Evolutionary conservation across 1,140 invertebrate species (phyloP).

Genomic region (Dendrolimus punctatus): DNA sequence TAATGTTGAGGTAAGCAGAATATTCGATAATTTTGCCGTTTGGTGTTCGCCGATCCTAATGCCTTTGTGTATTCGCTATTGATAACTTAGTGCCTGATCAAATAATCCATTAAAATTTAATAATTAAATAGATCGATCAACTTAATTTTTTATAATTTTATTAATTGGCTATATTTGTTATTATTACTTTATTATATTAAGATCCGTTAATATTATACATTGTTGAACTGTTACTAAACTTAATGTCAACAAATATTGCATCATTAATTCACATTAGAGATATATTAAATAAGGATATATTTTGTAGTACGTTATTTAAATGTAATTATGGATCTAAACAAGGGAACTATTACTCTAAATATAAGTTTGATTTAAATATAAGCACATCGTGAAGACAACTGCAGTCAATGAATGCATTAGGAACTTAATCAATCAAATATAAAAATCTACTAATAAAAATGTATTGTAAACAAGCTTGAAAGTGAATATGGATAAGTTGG

Average conservation of each 20-base stretch:
- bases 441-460: too few species aligned
- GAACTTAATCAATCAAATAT: too few species aligned
- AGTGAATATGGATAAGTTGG: too few species aligned
- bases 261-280: not conserved
- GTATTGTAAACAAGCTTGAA: too few species aligned
- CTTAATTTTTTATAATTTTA: too few species aligned
- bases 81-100: conserved; percentile 6
- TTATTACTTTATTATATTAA: not conserved
- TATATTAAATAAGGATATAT: conserved; percentile 26
- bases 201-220: not conserved
- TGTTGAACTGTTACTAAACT: too few species aligned
- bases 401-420: too few species aligned
- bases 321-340: conserved; percentile 35
- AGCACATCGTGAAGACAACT: too few species aligned
- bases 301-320: conserved; percentile 38
- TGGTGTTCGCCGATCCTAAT: not conserved
- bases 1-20: too few species aligned
- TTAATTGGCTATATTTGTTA: too few species aligned
- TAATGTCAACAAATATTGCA: too few species aligned
- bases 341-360: conserved; percentile 28
- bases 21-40: too few species aligned
- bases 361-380: conserved; percentile 24
- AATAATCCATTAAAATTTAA: conserved; percentile 4
- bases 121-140: not conserved
- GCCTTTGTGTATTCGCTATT: conserved; percentile 2